Evolutionary conservation across 2,888 invertebrate genomes (phyloP).

Genomic region (Acleris sparsana): DNA sequence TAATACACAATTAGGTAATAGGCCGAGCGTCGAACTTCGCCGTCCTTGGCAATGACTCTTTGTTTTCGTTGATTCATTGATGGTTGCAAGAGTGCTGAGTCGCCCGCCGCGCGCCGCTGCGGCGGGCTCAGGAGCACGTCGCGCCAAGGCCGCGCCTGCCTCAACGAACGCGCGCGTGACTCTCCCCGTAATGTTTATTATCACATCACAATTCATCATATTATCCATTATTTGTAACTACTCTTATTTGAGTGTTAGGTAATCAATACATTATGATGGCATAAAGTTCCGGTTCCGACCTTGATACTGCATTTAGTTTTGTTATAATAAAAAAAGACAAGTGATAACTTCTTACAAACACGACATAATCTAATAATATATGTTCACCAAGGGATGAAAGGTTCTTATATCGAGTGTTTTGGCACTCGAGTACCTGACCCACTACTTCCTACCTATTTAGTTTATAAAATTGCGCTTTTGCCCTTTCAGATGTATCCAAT

Average conservation of each 20-base stretch:
- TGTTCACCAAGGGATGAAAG: too few relatives aligned
- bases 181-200: conserved; percentile 15
- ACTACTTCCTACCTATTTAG: too few relatives aligned
- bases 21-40: conserved; percentile 17
- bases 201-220: conserved; percentile 6
- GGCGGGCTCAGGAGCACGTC: conserved; percentile 18
- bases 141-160: conserved; percentile 35
- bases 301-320: too few relatives aligned
- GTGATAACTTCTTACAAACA: too few relatives aligned
- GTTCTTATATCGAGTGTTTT: too few relatives aligned
- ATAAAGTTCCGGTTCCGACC: too few relatives aligned
- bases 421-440: too few relatives aligned
- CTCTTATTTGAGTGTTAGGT: too few relatives aligned
- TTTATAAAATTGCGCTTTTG: too few relatives aligned
- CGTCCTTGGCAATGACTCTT: conserved; percentile 34
- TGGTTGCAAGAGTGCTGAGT: conserved; percentile 30
- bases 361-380: too few relatives aligned
- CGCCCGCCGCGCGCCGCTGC: conserved; percentile 8
- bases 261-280: too few relatives aligned
- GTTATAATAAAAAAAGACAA: too few relatives aligned
- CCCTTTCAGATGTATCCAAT: not conserved
- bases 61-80: conserved; percentile 29
- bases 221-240: not conserved
- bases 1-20: conserved; percentile 1
- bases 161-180: conserved; percentile 34